Evolutionary conservation across 2,888 invertebrate genomes (phyloP), one percentile per base, ranked within the genome.

Genomic region (Lycophotia porphyrea): DNA sequence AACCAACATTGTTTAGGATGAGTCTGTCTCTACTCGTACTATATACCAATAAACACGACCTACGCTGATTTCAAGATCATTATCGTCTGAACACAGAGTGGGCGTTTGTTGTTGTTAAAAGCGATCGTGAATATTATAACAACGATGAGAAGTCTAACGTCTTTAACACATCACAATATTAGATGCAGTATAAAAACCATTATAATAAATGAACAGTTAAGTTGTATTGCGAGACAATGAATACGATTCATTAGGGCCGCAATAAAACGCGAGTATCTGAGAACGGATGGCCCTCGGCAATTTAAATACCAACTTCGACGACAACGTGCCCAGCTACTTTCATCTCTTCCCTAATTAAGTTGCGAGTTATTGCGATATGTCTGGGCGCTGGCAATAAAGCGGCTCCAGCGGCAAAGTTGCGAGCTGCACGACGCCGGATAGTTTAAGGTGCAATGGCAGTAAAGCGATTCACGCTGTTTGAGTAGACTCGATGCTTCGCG

Each of bases 11-110:
- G 87, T 91, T 88, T 86, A 86, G 82, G 88, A 90, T 89, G 87
- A 88, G 86, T 84, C 84, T 82, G 74, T 80, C 82, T 69, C 69
- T 52, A 76, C 69, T 84, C 24, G 24, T 24, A 49, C 49, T 24
- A 87, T 87, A 90, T 91, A 92, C 89, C 91, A 93, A 94, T 94
- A 94, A 94, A 94, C 93, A 91, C 94, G 90, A 92, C 96, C 95
- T 95, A 96, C 95, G 94, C 93, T 87, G 92, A 92, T 92, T 92
- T 92, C 92, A 93, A 93, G 95, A 95, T 95, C 95, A 96, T 95
- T 95, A 95, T 94, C 93, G 92, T 82, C 89, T 91, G 88, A 90
- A 92, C 89, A 87, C 74, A 75, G 87, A 90, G 95, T 95, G 92
- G 95, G 94, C 89, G 94, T 90, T 79, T 87, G 86, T 89, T 90